A percentile compares a stretch with the other conserved stretches of the same genome.
phyloP scores from a whole-genome alignment of 2,888 invertebrate species.

The Leucania comma region DNA sequence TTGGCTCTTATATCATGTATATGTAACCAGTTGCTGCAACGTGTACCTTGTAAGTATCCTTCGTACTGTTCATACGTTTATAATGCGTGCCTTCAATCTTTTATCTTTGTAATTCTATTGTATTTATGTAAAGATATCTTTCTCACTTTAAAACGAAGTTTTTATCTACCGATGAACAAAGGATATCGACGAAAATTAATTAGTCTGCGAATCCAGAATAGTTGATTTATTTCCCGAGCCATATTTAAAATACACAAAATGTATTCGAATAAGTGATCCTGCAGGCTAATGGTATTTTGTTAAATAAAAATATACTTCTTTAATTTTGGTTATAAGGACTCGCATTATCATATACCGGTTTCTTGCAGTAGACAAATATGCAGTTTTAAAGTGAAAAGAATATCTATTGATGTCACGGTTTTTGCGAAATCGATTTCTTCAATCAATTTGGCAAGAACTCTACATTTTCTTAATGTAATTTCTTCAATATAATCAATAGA shows the following conservation, averaged over 20 bases:
- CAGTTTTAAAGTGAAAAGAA: slow-evolving; percentile 31
- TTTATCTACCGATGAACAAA: too few species aligned
- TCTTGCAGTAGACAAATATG: neutral
- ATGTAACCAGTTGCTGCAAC: slow-evolving; percentile 29
- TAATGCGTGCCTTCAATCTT: slow-evolving; percentile 74
- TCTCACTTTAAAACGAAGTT: slow-evolving; percentile 19
- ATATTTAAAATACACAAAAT: neutral
- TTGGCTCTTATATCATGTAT: slow-evolving; percentile 38
- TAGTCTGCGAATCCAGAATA: neutral
- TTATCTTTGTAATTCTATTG: slow-evolving; percentile 55
- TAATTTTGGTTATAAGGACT: too few species aligned
- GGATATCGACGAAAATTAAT: neutral
- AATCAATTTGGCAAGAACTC: slow-evolving; percentile 32
- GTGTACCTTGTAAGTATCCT: slow-evolving; percentile 36
- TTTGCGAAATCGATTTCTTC: slow-evolving; percentile 28
- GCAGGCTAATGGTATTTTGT: neutral
- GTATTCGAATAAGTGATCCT: neutral
- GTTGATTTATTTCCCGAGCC: neutral
- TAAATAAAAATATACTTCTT: neutral
- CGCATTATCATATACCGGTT: neutral
- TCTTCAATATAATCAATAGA: slow-evolving; percentile 46
- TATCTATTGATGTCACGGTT: slow-evolving; percentile 21
- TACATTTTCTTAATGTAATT: slow-evolving; percentile 22
- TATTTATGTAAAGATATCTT: slow-evolving; percentile 33
- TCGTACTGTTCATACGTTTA: slow-evolving; percentile 64